phyloP scores from a whole-genome alignment of 2,888 invertebrate species.

The Bursaphelenchus okinawaensis region DNA sequence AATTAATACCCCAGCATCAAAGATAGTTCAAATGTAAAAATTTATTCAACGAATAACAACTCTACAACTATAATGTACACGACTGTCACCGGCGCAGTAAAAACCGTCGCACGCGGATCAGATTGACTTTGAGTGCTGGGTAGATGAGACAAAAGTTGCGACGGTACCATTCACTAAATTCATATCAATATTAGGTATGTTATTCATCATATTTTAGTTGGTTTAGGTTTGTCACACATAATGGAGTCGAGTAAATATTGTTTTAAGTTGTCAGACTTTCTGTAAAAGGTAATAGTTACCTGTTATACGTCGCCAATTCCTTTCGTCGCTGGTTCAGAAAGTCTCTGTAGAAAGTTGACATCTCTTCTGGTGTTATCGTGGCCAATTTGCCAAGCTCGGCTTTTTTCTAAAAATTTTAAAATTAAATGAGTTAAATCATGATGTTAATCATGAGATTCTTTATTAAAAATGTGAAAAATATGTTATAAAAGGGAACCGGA shows the following conservation, averaged over 20 bases:
- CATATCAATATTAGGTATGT: too few species aligned
- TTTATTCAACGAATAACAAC: conserved; percentile 3
- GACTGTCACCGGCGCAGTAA: conserved; percentile 16
- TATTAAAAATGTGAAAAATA: too few species aligned
- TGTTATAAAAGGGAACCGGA: too few species aligned
- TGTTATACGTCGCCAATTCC: conserved; percentile 43
- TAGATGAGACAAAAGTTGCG: conserved; percentile 48
- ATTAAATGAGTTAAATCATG: conserved; percentile 8
- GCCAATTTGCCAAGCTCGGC: conserved; percentile 39
- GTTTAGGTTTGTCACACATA: too few species aligned
- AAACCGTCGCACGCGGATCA: conserved; percentile 39
- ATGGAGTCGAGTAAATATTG: too few species aligned
- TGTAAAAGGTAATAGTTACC: conserved; percentile 18
- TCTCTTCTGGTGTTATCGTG: conserved; percentile 46
- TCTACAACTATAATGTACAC: not conserved
- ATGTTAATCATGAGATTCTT: too few species aligned
- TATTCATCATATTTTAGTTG: too few species aligned
- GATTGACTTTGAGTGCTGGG: conserved; percentile 52
- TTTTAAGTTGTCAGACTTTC: too few species aligned
- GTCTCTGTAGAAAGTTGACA: conserved; percentile 47
- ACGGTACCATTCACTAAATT: conserved; percentile 52
- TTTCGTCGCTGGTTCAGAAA: conserved; percentile 43
- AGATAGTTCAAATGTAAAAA: not conserved
- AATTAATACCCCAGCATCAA: too few species aligned
- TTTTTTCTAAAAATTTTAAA: conserved; percentile 34